Conservation (phyloP, 2,797 vertebrate species). For the Pelochelys cantorii region DNA sequence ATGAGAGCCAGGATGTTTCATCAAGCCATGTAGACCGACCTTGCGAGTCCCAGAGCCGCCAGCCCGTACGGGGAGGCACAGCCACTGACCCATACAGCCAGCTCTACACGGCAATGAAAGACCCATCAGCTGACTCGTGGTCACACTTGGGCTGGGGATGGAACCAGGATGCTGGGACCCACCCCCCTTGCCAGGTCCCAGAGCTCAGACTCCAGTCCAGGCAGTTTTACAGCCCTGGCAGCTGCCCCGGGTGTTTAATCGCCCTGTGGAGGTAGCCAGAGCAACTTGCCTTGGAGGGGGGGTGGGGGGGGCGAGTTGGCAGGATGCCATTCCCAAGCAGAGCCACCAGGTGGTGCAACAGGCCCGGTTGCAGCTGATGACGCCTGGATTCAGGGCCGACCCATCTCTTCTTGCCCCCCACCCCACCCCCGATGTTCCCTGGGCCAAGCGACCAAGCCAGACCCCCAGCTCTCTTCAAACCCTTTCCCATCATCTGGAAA, state of each 20-base stretch:
- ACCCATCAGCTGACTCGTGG: not conserved
- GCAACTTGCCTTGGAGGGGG: not conserved
- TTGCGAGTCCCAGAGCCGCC: too few relatives aligned
- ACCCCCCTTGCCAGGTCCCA: not conserved
- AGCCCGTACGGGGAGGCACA: too few relatives aligned
- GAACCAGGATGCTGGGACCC: too few relatives aligned
- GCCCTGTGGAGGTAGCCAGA: not conserved
- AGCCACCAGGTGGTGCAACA: conserved; percentile 29
- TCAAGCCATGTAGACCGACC: not conserved
- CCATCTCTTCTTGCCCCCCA: too few relatives aligned
- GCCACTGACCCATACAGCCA: not conserved
- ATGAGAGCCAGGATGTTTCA: not conserved
- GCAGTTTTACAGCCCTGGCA: not conserved
- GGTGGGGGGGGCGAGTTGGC: not conserved
- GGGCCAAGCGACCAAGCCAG: not conserved
- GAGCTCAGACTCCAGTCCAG: not conserved
- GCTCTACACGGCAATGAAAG: not conserved
- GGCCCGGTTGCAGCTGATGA: not conserved
- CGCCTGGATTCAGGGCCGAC: too few relatives aligned
- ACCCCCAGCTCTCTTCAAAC: not conserved
- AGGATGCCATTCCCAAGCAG: not conserved
- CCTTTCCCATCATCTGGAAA: not conserved
- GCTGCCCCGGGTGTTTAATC: not conserved
- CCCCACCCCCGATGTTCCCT: not conserved
- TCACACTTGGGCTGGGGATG: not conserved